These are phyloP conservation scores for Sceloporus tristichus DNA, from an alignment of 2,113 vertebrate species.

Conservation along the genomic window DNA sequence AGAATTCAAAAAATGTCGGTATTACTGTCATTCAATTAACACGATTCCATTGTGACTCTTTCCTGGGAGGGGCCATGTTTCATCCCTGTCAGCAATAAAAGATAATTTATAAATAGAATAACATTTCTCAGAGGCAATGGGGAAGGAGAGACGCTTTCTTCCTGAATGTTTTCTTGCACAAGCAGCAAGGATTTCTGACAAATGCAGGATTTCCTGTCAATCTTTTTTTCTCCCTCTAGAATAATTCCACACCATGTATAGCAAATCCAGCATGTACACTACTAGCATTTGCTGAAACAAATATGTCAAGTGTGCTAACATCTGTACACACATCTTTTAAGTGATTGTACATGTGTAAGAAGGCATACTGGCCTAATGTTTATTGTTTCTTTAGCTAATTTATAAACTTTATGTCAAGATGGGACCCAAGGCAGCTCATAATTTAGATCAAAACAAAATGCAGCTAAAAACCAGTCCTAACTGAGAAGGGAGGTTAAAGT, in stretches of 20 bases:
- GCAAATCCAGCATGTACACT: neutral
- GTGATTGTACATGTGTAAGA: neutral
- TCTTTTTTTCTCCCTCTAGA: neutral
- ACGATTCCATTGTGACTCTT: conserved; percentile 28
- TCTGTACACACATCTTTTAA: neutral
- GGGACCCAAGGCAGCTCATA: too few relatives aligned
- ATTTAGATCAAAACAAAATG: too few relatives aligned
- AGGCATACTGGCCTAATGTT: neutral
- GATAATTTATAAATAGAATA: conserved; percentile 53
- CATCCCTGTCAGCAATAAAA: conserved; percentile 50
- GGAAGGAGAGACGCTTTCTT: conserved; percentile 35
- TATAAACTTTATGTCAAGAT: too few relatives aligned
- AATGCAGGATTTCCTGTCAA: conserved; percentile 20
- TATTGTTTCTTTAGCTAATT: too few relatives aligned
- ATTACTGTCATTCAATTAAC: too few relatives aligned
- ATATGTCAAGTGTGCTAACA: neutral
- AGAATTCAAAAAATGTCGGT: conserved; percentile 6
- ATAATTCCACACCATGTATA: neutral
- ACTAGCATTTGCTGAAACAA: neutral
- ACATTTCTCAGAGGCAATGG: neutral
- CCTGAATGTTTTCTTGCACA: conserved; percentile 46
- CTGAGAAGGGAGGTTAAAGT: too few relatives aligned
- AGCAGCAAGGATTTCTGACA: conserved; percentile 36
- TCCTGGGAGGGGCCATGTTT: neutral
- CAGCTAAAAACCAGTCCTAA: too few relatives aligned